Evolutionary conservation across 1,140 invertebrate species (phyloP).

Genomic region (Metopolophium dirhodum): DNA sequence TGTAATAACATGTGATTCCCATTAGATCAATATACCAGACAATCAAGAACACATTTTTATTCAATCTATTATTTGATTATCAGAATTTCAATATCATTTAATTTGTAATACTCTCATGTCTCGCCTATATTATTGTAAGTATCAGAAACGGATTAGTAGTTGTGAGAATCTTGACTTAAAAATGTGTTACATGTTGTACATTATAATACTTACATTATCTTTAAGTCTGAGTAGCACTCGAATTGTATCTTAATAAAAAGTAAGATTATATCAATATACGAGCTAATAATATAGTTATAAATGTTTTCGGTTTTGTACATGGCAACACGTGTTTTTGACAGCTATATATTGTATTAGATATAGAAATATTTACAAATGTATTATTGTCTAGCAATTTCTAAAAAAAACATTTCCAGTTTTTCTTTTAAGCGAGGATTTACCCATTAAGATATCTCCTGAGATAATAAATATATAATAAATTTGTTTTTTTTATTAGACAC

Average conservation of each 20-base stretch:
- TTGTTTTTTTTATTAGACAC: too few relatives aligned
- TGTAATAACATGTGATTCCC: slow-evolving; percentile 3
- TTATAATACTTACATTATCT: background rate
- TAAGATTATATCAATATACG: background rate
- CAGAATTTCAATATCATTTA: background rate
- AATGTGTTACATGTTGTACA: background rate
- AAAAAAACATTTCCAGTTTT: too few relatives aligned
- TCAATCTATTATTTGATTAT: background rate
- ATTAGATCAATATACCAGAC: background rate
- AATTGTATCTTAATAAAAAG: background rate
- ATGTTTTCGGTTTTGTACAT: background rate
- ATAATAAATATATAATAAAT: too few relatives aligned
- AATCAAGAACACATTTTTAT: background rate
- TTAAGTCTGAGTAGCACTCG: background rate
- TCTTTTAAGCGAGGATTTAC: too few relatives aligned
- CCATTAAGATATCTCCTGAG: too few relatives aligned
- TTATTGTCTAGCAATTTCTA: background rate
- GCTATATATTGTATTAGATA: background rate
- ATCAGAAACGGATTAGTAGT: background rate
- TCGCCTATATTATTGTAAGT: background rate
- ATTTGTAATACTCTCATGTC: background rate
- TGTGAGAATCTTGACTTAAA: background rate
- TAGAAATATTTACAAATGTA: background rate
- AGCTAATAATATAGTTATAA: background rate
- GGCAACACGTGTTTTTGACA: background rate